phyloP scores from a whole-genome alignment of 2,888 invertebrate species.

The Cantharis rufa region DNA sequence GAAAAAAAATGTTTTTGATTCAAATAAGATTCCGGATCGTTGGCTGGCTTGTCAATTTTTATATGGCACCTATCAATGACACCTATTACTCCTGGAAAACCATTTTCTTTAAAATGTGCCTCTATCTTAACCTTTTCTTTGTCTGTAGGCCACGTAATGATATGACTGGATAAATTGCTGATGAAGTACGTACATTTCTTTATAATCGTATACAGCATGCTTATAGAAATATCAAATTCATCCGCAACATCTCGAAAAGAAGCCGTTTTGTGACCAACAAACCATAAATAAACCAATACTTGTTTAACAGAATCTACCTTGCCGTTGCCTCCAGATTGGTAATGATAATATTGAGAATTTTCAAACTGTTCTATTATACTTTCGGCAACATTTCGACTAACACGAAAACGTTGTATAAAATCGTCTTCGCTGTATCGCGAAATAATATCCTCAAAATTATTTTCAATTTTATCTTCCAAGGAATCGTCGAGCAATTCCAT shows the following conservation, averaged over 20 bases:
- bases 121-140: neutral
- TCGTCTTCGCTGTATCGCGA: neutral
- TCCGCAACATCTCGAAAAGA: conserved; percentile 34
- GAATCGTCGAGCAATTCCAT: neutral
- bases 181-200: neutral
- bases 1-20: conserved; percentile 7
- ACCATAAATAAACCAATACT: conserved; percentile 26
- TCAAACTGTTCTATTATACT: neutral
- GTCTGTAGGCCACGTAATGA: neutral
- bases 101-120: neutral
- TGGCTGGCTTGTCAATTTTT: neutral
- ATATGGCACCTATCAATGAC: conserved; percentile 5
- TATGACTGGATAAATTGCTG: neutral
- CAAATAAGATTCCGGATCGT: conserved; percentile 1
- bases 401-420: neutral
- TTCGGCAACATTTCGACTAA: neutral
- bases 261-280: conserved; percentile 31
- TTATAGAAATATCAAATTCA: conserved; percentile 31
- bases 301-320: neutral
- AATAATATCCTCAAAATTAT: neutral
- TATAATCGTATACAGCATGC: conserved; percentile 27
- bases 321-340: neutral
- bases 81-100: conserved; percentile 7
- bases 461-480: neutral
- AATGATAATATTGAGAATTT: neutral